These are phyloP conservation scores for Cylindroiulus punctatus DNA, from an alignment of 2,888 invertebrate species.

Conservation along the genomic window DNA sequence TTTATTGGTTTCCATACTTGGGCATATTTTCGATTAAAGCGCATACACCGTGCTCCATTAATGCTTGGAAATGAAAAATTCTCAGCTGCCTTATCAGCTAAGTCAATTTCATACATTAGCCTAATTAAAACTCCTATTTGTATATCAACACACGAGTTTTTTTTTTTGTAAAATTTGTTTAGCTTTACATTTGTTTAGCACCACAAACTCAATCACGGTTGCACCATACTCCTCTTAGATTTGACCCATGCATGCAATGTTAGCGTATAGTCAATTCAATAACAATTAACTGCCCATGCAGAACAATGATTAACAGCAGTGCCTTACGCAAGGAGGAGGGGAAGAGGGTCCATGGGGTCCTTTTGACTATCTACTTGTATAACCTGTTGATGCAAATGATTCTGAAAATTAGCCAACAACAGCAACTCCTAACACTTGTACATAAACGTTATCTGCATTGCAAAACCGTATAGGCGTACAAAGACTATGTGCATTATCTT, in stretches of 20 bases:
- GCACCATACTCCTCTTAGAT: too few species aligned
- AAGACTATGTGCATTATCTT: too few species aligned
- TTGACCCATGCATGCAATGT: too few species aligned
- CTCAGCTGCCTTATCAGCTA: neutral
- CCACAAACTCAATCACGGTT: too few species aligned
- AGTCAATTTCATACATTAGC: neutral
- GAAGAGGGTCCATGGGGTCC: too few species aligned
- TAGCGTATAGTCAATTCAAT: too few species aligned
- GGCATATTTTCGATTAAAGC: constrained; percentile 34
- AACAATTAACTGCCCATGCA: too few species aligned
- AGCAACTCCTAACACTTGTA: neutral
- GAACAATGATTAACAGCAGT: too few species aligned
- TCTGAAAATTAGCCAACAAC: neutral
- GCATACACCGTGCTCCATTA: neutral
- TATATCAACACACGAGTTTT: neutral
- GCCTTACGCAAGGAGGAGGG: too few species aligned
- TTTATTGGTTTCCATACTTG: constrained; percentile 33
- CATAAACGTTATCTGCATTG: neutral
- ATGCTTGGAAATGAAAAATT: neutral
- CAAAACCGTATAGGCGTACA: neutral
- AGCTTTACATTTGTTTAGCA: neutral
- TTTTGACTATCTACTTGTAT: too few species aligned
- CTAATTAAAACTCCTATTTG: constrained; percentile 18
- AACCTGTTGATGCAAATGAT: constrained; percentile 7
- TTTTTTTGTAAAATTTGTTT: neutral